phyloP scores from a whole-genome alignment of 92 coral and sea anemone genomes.

The Epizoanthus fatuus region DNA sequence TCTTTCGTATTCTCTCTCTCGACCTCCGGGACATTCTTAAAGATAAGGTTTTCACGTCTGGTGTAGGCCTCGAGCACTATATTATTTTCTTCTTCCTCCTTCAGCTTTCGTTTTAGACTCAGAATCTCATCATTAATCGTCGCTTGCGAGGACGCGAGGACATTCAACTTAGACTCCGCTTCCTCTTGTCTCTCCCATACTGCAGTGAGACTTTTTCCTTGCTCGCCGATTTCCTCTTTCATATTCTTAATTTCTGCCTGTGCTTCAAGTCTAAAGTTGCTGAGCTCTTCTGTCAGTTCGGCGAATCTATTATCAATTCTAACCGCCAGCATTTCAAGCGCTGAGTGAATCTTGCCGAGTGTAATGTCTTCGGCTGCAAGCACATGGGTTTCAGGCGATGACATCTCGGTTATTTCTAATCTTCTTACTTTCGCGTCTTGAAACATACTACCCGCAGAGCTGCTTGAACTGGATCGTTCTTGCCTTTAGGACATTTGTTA shows the following conservation, averaged over 20 bases:
- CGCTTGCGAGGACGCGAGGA: no score
- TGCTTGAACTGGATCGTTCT: conserved; percentile 16
- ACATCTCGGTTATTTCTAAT: no score
- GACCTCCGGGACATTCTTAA: no score
- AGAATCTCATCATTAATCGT: no score
- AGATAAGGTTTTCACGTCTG: no score
- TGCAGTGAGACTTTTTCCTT: neutral
- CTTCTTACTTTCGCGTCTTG: neutral
- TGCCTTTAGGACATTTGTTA: neutral
- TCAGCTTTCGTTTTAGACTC: no score
- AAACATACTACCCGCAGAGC: neutral
- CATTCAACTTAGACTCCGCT: no score
- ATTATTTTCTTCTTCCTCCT: no score
- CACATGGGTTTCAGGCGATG: neutral
- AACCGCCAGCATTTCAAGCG: neutral
- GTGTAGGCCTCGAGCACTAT: no score
- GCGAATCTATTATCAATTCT: neutral
- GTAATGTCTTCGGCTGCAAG: neutral
- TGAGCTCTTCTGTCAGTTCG: neutral
- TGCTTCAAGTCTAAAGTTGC: neutral
- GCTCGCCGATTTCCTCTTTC: neutral
- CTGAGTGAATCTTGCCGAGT: conserved; percentile 1
- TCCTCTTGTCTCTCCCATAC: no score
- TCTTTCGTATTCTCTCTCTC: no score
- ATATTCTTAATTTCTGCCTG: neutral